Evolutionary conservation across 37 sponge, comb jelly and placozoan genomes (phyloP).

Genomic region (Geodia barretti): DNA sequence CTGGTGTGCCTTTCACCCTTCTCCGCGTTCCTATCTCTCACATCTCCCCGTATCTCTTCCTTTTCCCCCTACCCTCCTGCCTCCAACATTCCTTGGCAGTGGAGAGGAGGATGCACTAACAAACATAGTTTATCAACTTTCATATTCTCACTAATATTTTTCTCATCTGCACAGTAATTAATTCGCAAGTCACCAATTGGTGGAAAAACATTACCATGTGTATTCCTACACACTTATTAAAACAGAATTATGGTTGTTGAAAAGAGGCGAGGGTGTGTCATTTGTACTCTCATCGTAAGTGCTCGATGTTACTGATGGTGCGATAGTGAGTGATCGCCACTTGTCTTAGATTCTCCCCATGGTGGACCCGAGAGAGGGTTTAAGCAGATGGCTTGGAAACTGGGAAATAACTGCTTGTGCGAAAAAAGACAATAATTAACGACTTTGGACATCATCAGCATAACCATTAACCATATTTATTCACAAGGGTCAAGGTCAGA

Average conservation of each 20-base stretch:
- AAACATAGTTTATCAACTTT: neutral
- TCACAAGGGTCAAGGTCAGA: conserved; percentile 38
- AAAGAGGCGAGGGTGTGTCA: no score
- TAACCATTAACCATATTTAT: conserved; percentile 27
- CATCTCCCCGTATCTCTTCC: no score
- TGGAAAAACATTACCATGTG: neutral
- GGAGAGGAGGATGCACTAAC: conserved; percentile 49
- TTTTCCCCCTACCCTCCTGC: neutral
- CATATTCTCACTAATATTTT: neutral
- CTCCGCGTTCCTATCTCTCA: no score
- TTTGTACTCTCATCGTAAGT: no score
- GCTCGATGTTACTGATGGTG: neutral
- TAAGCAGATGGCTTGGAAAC: conserved; percentile 53
- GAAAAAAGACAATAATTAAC: no score
- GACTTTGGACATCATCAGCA: conserved; percentile 63
- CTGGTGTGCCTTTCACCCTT: no score
- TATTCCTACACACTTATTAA: neutral
- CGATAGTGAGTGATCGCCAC: neutral
- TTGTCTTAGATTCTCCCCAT: neutral
- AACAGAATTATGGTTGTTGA: neutral
- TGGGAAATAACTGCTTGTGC: conserved; percentile 42
- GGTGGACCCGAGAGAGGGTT: neutral
- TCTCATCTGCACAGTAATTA: no score
- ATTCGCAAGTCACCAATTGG: neutral
- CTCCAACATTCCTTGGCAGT: conserved; percentile 61